Base-by-base conservation (phyloP, 2,888 invertebrate species). In the Lymantria monacha region DNA sequence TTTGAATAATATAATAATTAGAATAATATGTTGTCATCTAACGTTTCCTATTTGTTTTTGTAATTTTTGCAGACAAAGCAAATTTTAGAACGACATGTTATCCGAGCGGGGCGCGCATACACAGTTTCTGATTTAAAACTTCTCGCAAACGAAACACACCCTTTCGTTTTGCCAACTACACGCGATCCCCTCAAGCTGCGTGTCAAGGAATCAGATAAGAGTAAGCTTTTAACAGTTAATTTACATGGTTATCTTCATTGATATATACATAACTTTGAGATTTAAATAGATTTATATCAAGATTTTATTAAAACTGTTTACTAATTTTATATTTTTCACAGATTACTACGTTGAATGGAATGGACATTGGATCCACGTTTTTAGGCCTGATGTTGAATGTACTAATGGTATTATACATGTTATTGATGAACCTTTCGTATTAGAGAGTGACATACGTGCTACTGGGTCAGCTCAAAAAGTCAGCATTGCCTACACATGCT, bases 381-480 rank as follows among this genome's bases (percentile, higher is more conserved):
- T 95, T 83, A 94, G 98, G 61, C 96, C 98, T 22, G 97, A 99
- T 83, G 97, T 99, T 5, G 96, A 97, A 74, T 98, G 98, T 84
- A 98, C 97, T 83, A 98, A 98, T 80, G 98, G 98, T 47, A 96
- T 97, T 68, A 98, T 98, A 68, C 98, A 98, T 84, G 97, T 98
- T 59, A 97, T 98, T 75, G 97, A 98, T 79, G 93, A 93, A 64
- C 97, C 98, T 7, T 94, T 98, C 76, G 90, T 97, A 55, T 93
- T 94, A 74, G 96, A 96, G 72, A 95, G 95, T 71, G 98, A 98
- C 84, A 94, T 98, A 58, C 93, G 94, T 61, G 95, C 96, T 51
- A 94, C 93, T n/a, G 91, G 92, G 40, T 73, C 78, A 48, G 85
- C 89, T 14, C 81, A 84, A 46, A 74, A 78, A 59, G 61, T 79